Evolutionary conservation across 1,140 invertebrate species (phyloP).

Genomic region (Eurosta solidaginis): DNA sequence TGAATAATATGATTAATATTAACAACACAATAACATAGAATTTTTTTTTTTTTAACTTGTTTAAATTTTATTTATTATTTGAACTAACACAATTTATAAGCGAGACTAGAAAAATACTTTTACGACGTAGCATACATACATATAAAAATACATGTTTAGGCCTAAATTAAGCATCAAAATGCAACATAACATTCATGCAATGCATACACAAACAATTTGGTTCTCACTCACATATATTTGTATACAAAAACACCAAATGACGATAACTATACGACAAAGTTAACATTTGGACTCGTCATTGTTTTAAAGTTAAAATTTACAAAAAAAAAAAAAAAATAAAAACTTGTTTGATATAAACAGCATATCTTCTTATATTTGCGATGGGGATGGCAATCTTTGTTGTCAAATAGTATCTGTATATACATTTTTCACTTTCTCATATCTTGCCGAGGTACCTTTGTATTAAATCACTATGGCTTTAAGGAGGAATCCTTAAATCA

Average conservation of each 20-base stretch:
- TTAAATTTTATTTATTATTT: neutral
- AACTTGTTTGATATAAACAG: no score
- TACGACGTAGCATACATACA: neutral
- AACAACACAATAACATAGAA: no score
- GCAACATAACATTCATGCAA: neutral
- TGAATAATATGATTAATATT: neutral
- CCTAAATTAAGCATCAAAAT: neutral
- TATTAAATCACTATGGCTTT: no score
- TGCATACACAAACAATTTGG: constrained; percentile 5
- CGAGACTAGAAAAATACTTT: constrained; percentile 7
- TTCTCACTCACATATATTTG: neutral
- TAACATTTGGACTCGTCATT: constrained; percentile 26
- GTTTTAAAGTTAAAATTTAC: constrained; percentile 7
- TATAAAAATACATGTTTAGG: neutral
- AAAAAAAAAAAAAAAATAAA: neutral
- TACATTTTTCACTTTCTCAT: no score
- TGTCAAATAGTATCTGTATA: no score
- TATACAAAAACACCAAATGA: constrained; percentile 8
- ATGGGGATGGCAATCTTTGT: no score
- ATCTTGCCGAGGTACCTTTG: no score
- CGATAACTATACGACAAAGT: constrained; percentile 8
- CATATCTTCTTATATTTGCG: no score
- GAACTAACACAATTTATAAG: neutral
- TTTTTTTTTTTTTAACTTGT: neutral
- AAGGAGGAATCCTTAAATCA: no score